Evolutionary conservation across 2,888 invertebrate species (phyloP).

Genomic region (Halocaridina rubra): DNA sequence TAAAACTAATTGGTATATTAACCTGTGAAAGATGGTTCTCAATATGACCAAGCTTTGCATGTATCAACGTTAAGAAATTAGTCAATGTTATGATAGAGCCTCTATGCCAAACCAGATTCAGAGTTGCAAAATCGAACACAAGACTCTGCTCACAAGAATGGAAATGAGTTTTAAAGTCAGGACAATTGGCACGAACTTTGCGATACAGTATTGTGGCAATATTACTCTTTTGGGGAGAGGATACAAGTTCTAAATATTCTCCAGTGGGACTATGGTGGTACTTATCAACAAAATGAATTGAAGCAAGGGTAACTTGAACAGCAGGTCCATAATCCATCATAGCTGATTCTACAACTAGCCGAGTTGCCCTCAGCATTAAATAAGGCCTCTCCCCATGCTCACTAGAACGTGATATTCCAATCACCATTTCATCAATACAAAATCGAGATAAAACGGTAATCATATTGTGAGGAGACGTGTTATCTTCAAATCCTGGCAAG

Average conservation of each 20-base stretch:
- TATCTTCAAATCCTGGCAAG: constrained; percentile 85
- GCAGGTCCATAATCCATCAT: constrained; percentile 84
- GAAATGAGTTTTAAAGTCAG: constrained; percentile 84
- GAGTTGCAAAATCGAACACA: constrained; percentile 77
- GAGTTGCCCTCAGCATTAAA: constrained; percentile 78
- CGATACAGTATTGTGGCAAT: constrained; percentile 80
- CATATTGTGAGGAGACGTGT: constrained; percentile 81
- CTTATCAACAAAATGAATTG: constrained; percentile 79
- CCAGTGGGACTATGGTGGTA: constrained; percentile 80
- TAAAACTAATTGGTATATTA: constrained; percentile 65
- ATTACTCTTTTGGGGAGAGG: constrained; percentile 70
- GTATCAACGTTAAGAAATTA: constrained; percentile 73
- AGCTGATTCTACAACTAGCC: constrained; percentile 78
- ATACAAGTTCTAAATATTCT: constrained; percentile 80
- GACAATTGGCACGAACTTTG: constrained; percentile 83
- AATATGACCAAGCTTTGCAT: constrained; percentile 44
- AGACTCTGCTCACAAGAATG: constrained; percentile 83
- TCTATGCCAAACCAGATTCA: constrained; percentile 78
- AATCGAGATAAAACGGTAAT: constrained; percentile 79
- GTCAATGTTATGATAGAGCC: constrained; percentile 79
- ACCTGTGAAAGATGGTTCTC: constrained; percentile 34
- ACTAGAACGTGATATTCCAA: constrained; percentile 76
- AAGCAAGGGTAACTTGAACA: constrained; percentile 77
- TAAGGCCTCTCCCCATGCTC: constrained; percentile 80
- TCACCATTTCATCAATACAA: constrained; percentile 78